Base-by-base conservation (phyloP, 2,797 vertebrate species). In the Eospalax fontanierii region DNA sequence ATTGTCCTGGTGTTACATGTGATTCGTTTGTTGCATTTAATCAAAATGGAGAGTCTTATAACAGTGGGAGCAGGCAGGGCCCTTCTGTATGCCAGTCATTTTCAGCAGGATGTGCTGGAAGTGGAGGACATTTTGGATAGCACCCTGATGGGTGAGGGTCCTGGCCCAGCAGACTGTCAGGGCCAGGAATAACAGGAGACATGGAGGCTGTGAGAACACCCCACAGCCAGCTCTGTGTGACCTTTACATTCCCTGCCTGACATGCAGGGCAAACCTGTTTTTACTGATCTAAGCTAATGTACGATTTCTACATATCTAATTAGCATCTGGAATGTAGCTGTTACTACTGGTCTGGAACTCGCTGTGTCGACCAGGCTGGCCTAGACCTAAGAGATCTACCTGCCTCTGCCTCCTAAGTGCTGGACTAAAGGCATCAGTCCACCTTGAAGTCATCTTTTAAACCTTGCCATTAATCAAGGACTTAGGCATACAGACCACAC, bases 1-100 rank as follows among this genome's bases (percentile, higher is more conserved):
- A 11, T 90, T 89, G 96, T 96, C 83, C 82, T 96, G 93, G 84
- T 90, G 11, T 35, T 75, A 40, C 40, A 28, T 78, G 1, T 87
- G 63, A 84, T 90, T 87, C 76, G 43, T 66, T 80, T 38, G 50
- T 66, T 84, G 54, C 0, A 0, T 74, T 89, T 65, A 95, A 50
- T 91, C 66, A 76, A n/a, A n/a, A 85, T 33, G 4, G 15, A 6
- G 46, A 85, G 54, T 68, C 66, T 92, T 81, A 24, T 4, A n/a
- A 11, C 75, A 66, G 75, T 38, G 2, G 9, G 8, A 40, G 15
- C 65, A 71, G 68, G 50, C 10, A 30, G 68, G 33, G 78, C 63
- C 4, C 50, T 35, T 65, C 0, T 22, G 9, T 38, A 18, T 6
- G 1, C 73, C 8, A n/a, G 70, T 38, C 50, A 21, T 70, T 83